phyloP scores from a whole-genome alignment of 2,113 vertebrate genomes.

The Crypturellus undulatus region DNA sequence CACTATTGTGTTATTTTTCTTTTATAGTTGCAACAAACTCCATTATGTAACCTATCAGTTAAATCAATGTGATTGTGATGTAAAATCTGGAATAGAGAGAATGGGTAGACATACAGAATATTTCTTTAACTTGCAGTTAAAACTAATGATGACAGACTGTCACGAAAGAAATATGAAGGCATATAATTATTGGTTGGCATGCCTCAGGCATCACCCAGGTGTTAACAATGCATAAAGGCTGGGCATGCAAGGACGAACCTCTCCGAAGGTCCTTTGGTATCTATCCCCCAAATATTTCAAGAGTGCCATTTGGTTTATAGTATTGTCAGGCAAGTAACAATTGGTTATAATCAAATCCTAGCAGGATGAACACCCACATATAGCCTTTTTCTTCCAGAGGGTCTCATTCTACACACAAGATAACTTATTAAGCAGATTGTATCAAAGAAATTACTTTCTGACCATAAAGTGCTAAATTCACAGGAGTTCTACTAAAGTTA shows the following conservation, averaged over 20 bases:
- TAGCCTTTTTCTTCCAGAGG: not conserved
- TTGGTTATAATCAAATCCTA: not conserved
- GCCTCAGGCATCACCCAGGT: conserved; percentile 80
- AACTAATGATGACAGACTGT: conserved; percentile 76
- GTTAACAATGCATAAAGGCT: conserved; percentile 64
- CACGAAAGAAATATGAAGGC: conserved; percentile 66
- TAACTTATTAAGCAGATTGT: not conserved
- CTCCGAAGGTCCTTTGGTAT: conserved; percentile 53
- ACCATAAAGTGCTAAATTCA: not conserved
- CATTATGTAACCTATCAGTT: not conserved
- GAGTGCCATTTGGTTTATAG: not conserved
- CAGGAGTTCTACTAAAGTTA: not conserved
- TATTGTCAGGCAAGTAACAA: not conserved
- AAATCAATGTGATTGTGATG: not conserved
- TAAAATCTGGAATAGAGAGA: not conserved
- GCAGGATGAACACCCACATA: not conserved
- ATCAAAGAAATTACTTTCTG: not conserved
- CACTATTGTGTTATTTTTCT: not conserved
- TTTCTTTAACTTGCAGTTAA: conserved; percentile 41
- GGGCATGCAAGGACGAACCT: conserved; percentile 77
- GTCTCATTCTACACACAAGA: not conserved
- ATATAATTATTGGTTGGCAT: conserved; percentile 71
- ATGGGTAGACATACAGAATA: not conserved
- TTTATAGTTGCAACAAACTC: not conserved
- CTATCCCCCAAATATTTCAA: conserved; percentile 12